Percentiles rank a stretch among this genome's conserved stretches.
These are phyloP conservation scores for Colaptes auratus DNA, from an alignment of 2,113 vertebrate species.

Conservation along the genomic window DNA sequence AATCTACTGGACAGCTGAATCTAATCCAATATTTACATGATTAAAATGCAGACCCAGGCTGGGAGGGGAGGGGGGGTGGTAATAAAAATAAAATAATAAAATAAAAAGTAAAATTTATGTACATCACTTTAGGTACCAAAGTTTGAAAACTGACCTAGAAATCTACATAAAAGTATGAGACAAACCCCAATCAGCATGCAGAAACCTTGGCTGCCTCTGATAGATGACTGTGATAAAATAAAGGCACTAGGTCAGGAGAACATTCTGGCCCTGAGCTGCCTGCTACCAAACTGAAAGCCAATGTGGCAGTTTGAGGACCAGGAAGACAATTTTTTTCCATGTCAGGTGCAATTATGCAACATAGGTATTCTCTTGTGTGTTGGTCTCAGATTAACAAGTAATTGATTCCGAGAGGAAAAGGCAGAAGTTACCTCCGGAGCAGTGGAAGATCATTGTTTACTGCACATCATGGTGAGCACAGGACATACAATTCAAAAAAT, in stretches of 20 bases:
- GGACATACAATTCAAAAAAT: slow-evolving; percentile 19
- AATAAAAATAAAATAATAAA: background rate
- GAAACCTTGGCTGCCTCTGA: background rate
- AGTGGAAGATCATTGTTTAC: background rate
- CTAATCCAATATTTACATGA: background rate
- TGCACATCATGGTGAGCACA: background rate
- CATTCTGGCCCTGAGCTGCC: background rate
- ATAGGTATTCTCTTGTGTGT: background rate
- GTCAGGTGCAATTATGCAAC: background rate
- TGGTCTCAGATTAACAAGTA: background rate
- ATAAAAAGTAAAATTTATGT: background rate
- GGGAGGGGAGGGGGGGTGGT: too few relatives aligned
- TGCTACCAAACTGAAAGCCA: background rate
- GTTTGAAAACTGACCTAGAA: background rate
- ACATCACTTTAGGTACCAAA: background rate
- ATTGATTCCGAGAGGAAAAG: background rate
- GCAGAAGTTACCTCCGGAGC: background rate
- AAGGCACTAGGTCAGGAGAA: background rate
- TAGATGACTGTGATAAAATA: background rate
- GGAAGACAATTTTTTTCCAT: background rate
- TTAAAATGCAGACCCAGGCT: background rate
- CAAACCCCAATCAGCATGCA: background rate
- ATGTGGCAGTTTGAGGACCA: background rate
- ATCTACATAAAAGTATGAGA: background rate
- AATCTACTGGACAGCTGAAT: background rate